Percentiles rank a stretch among this genome's conserved stretches.
Conservation (phyloP, 2,113 vertebrate species). For the Calonectris borealis region DNA sequence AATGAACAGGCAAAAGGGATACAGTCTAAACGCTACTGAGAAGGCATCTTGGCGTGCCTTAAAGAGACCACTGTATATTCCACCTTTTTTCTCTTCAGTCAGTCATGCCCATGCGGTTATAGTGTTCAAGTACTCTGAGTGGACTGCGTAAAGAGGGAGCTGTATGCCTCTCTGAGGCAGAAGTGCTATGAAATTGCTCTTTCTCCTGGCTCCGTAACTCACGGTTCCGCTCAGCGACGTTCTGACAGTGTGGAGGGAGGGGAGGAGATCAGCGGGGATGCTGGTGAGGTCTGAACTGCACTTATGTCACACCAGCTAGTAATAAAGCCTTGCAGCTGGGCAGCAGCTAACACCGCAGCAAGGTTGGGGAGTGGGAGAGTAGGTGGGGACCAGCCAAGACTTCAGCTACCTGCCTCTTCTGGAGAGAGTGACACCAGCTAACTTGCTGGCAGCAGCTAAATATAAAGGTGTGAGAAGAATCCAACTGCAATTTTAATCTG, state of each 20-base stretch:
- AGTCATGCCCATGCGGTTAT: fast-evolving
- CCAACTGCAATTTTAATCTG: not conserved
- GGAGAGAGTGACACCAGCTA: not conserved
- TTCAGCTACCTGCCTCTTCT: not conserved
- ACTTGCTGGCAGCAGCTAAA: not conserved
- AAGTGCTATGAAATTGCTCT: not conserved
- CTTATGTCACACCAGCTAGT: not conserved
- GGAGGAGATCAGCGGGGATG: not conserved
- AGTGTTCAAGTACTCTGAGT: not conserved
- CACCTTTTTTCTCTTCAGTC: not conserved
- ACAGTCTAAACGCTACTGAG: not conserved
- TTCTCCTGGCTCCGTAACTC: not conserved
- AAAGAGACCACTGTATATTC: not conserved
- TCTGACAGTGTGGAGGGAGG: not conserved
- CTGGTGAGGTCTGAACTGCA: not conserved
- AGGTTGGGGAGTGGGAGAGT: not conserved
- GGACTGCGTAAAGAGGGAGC: not conserved
- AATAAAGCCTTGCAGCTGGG: not conserved
- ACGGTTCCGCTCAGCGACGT: not conserved
- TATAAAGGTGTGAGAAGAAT: not conserved
- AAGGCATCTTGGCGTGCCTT: not conserved
- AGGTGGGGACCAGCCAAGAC: not conserved
- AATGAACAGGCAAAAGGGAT: not conserved
- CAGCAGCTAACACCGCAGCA: not conserved
- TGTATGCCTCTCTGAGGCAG: not conserved